phyloP scores from a whole-genome alignment of 2,113 vertebrate species.

The Mungos mungo region DNA sequence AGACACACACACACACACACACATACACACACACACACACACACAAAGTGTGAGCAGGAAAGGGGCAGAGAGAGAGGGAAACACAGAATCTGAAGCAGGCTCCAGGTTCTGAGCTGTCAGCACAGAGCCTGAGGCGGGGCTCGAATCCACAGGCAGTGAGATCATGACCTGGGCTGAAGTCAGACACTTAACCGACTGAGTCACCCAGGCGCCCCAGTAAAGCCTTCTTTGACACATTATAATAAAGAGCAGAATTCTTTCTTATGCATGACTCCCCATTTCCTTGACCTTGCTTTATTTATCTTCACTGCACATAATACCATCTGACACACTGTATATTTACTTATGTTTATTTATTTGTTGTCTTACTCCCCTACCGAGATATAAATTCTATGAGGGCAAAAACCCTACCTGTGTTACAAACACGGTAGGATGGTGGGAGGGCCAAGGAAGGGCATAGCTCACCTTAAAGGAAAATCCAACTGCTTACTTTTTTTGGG shows the following conservation, averaged over 20 bases:
- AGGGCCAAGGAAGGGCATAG: neutral
- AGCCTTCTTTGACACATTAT: neutral
- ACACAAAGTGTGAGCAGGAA: no score
- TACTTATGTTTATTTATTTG: neutral
- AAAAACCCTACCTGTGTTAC: neutral
- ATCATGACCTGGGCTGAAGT: no score
- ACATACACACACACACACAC: no score
- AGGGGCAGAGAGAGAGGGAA: no score
- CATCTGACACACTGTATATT: neutral
- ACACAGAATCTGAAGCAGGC: no score
- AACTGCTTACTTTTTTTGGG: neutral
- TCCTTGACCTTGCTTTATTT: neutral
- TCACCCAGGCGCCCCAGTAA: neutral
- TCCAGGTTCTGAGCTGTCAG: no score
- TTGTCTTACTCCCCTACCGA: neutral
- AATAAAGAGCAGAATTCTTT: neutral
- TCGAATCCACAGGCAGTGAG: no score
- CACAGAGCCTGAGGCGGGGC: no score
- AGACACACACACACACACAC: no score
- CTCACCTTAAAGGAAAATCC: neutral
- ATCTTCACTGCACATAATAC: neutral
- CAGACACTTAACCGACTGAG: no score
- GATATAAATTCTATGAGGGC: neutral
- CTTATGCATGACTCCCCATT: neutral
- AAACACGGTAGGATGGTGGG: neutral